phyloP scores from a whole-genome alignment of 2,797 vertebrate species.

The Podarcis lilfordi region DNA sequence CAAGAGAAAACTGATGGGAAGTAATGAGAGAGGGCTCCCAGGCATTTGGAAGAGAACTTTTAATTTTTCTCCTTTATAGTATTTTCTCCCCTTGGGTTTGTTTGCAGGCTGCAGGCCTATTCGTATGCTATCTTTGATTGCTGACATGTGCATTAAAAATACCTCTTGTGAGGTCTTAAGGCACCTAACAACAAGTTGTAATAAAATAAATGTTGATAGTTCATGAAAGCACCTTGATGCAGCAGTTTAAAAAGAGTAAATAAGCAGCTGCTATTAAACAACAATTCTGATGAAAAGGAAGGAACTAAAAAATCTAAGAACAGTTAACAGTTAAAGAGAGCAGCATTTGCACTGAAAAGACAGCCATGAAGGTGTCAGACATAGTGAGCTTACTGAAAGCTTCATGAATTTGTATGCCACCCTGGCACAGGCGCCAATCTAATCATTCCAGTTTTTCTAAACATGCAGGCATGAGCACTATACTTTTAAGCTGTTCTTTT shows the following conservation, averaged over 20 bases:
- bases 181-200: neutral
- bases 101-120: neutral
- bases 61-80: neutral
- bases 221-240: neutral
- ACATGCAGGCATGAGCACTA: neutral
- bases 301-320: neutral
- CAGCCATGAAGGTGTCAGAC: neutral
- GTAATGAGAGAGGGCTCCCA: neutral
- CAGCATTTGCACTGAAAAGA: neutral
- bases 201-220: neutral
- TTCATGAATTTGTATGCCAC: conserved; percentile 11
- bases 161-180: neutral
- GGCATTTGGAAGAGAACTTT: neutral
- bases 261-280: neutral
- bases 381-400: neutral
- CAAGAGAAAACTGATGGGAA: neutral
- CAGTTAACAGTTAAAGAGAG: neutral
- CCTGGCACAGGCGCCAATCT: neutral
- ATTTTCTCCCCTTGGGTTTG: neutral
- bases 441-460: conserved; percentile 1
- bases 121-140: neutral
- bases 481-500: conserved; percentile 7
- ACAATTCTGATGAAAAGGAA: neutral
- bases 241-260: neutral
- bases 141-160: neutral